Conservation (phyloP, 23 tunicate genomes). For the Styela plicata region DNA sequence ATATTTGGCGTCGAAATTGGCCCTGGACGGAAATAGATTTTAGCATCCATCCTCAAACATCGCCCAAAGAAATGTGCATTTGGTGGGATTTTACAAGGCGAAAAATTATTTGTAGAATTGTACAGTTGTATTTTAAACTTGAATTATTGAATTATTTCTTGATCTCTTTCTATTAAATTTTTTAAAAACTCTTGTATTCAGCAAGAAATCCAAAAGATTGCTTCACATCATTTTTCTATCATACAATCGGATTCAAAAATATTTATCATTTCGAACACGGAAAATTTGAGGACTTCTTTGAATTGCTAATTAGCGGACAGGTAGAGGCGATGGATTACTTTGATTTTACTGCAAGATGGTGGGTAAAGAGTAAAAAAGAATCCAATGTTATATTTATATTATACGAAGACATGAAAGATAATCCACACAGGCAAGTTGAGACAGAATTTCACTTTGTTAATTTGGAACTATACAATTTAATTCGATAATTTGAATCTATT, state of each 20-base stretch:
- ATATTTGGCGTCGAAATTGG: too few species aligned
- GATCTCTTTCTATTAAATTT: too few species aligned
- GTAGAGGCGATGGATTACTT: conserved; percentile 61
- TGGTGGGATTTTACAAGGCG: too few species aligned
- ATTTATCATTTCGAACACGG: conserved; percentile 47
- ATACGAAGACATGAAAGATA: conserved; percentile 59
- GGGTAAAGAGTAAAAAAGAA: conserved; percentile 22
- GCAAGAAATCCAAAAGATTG: conserved; percentile 68
- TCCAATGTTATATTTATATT: conserved; percentile 43
- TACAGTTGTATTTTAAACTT: too few species aligned
- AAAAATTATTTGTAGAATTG: too few species aligned
- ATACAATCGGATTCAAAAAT: conserved; percentile 49
- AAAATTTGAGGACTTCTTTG: conserved; percentile 64
- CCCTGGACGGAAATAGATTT: too few species aligned
- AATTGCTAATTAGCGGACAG: conserved; percentile 37
- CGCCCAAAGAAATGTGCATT: too few species aligned
- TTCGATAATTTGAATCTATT: too few species aligned
- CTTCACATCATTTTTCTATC: conserved; percentile 48
- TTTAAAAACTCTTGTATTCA: too few species aligned
- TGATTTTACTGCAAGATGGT: conserved; percentile 51
- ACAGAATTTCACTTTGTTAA: not conserved
- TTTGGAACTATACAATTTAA: too few species aligned
- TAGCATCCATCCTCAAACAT: too few species aligned
- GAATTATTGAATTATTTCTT: too few species aligned
- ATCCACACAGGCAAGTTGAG: conserved; percentile 21